phyloP scores from a whole-genome alignment of 1,140 invertebrate species.

The Fragariocoptes setiger region DNA sequence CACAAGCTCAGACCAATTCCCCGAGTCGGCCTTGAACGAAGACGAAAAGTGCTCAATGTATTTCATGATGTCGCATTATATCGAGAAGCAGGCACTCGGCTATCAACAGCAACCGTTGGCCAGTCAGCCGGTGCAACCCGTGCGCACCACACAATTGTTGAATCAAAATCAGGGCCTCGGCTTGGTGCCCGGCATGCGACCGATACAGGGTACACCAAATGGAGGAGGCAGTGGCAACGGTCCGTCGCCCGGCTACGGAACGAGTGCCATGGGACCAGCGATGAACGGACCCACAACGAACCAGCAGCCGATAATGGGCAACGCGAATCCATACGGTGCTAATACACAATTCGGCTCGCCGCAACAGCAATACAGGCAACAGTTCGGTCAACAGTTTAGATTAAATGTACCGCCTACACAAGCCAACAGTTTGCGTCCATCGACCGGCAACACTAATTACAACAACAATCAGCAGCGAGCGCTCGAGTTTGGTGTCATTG shows the following conservation, averaged over 20 bases:
- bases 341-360: neutral
- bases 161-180: neutral
- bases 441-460: neutral
- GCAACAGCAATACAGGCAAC: neutral
- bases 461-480: neutral
- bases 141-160: neutral
- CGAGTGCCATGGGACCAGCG: neutral
- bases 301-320: neutral
- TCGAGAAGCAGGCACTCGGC: neutral
- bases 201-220: neutral
- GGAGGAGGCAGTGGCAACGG: neutral
- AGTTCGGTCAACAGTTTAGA: neutral
- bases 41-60: conserved; percentile 7
- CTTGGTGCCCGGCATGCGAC: neutral
- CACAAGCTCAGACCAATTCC: conserved; percentile 1
- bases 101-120: neutral
- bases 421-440: no score
- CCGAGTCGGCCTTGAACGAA: conserved; percentile 3
- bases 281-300: neutral
- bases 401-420: neutral
- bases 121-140: neutral
- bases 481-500: neutral
- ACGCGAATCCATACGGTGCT: neutral
- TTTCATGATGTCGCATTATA: conserved; percentile 4
- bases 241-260: neutral